Base-by-base conservation (phyloP, 2,113 vertebrate genomes). In the Leucosticte australis region DNA sequence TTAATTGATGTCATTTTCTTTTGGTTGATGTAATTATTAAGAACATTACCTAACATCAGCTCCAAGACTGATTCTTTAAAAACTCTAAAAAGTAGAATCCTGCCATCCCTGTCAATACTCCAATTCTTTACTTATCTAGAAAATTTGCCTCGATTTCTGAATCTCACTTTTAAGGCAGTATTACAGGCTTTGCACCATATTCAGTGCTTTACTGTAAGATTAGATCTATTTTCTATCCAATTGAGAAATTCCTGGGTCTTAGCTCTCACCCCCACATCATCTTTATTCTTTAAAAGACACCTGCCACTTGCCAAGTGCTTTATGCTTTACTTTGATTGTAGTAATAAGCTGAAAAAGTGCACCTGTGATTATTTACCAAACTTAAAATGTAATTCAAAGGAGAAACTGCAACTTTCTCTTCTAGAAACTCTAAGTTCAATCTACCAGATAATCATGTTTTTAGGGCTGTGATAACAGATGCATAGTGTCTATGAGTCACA, bases 391-490 rank as follows among this genome's bases (percentile, higher is more conserved):
- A 85, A 71, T 73, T 95, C 46, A 47, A 82, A 87, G 84, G 41
- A 75, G 31, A 95, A 94, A 76, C 33, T 42, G 31, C 50, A 89
- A 11, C 49, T 89, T 92, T 92, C 28, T 89, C n/a, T 82, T 71
- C 31, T 35, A 49, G 63, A 92, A 95, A 50, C 23, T 60, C 5
- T n/a, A 84, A 68, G 21, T 87, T 92, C 46, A 83, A 11, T 76
- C 49, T 87, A 62, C 46, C 26, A 68, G 52, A 76, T 83, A 92
- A 86, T 89, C 22, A 41, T 42, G 33, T 95, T 39, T 91, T 96
- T 94, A 95, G 85, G 67, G 19, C 94, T 93, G 71, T 69, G 71
- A 62, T 57, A 94, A 83, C 75, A 90, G 78, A 83, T 81, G 87
- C 82, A 47, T 67, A 80, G 60, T 70, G 35, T 67, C 60, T 86